phyloP scores from a whole-genome alignment of 1,140 invertebrate species.

The Drosophila trapezifrons region DNA sequence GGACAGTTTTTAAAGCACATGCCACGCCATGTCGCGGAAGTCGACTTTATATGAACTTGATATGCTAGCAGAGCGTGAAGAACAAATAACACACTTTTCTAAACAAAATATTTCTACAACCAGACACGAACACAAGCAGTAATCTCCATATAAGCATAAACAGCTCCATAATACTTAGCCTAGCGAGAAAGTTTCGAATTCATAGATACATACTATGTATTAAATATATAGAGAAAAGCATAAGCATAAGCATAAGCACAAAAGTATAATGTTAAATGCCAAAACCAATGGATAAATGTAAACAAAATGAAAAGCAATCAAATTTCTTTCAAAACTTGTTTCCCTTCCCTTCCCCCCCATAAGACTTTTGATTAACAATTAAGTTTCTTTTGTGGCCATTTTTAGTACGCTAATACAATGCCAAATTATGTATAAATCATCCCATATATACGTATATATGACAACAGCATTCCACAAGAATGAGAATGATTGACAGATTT shows the following conservation, averaged over 20 bases:
- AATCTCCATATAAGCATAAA: slow-evolving; percentile 44
- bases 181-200: slow-evolving; percentile 60
- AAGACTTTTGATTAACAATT: slow-evolving; percentile 39
- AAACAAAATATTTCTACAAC: slow-evolving; percentile 56
- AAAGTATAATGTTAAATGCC: slow-evolving; percentile 66
- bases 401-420: slow-evolving; percentile 43
- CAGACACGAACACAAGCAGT: slow-evolving; percentile 27
- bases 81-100: slow-evolving; percentile 55
- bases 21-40: slow-evolving; percentile 22
- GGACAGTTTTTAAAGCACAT: slow-evolving; percentile 27
- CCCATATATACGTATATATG: slow-evolving; percentile 31
- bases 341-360: neutral
- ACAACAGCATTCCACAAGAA: slow-evolving; percentile 67
- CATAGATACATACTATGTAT: slow-evolving; percentile 48
- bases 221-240: slow-evolving; percentile 41
- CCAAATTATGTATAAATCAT: slow-evolving; percentile 50
- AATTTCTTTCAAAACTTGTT: slow-evolving; percentile 34
- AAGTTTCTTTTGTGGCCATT: slow-evolving; percentile 40
- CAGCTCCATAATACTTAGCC: slow-evolving; percentile 51
- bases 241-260: slow-evolving; percentile 67
- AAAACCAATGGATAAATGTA: slow-evolving; percentile 39
- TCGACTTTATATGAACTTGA: slow-evolving; percentile 65
- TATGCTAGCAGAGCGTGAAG: slow-evolving; percentile 45
- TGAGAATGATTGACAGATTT: slow-evolving; percentile 61
- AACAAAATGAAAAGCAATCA: slow-evolving; percentile 55